These are phyloP conservation scores for Anolis apletophallus DNA, from an alignment of 2,797 vertebrate species.

Conservation along the genomic window DNA sequence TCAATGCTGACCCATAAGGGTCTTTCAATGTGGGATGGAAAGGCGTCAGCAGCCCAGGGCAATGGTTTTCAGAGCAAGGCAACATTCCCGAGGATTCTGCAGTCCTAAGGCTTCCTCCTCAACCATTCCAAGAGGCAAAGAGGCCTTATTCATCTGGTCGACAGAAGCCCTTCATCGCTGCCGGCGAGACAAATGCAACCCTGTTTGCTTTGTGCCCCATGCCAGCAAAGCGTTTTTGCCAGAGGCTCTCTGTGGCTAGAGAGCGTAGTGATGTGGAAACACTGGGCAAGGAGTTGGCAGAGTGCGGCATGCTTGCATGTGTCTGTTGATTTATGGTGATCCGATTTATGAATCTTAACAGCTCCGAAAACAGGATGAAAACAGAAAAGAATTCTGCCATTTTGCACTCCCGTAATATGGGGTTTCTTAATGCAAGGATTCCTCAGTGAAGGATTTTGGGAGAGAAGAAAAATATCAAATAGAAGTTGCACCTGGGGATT, in stretches of 20 bases:
- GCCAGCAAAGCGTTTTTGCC: not conserved
- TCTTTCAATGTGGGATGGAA: conserved; percentile 44
- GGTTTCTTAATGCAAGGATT: too few species aligned
- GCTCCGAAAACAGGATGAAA: too few species aligned
- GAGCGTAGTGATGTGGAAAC: not conserved
- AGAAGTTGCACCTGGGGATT: not conserved
- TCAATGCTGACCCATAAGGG: conserved; percentile 67
- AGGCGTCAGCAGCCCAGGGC: conserved; percentile 35
- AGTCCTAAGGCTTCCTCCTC: not conserved
- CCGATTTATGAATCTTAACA: too few species aligned
- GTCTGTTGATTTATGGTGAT: too few species aligned
- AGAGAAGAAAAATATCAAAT: too few species aligned
- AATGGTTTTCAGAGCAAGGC: conserved; percentile 43
- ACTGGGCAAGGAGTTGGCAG: not conserved
- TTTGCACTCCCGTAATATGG: too few species aligned
- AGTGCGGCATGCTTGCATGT: too few species aligned
- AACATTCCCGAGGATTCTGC: not conserved
- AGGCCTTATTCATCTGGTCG: conserved; percentile 2
- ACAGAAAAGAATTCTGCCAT: too few species aligned
- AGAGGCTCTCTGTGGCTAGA: not conserved
- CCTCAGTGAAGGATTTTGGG: too few species aligned
- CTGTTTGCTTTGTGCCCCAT: conserved; percentile 48
- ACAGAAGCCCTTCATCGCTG: not conserved
- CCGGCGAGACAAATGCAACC: conserved; percentile 29
- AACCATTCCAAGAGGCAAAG: not conserved